A percentile compares a stretch with the other conserved stretches of the same genome.
Conservation (phyloP, 2,113 vertebrate genomes). For the Periophthalmodon schlosseri region DNA sequence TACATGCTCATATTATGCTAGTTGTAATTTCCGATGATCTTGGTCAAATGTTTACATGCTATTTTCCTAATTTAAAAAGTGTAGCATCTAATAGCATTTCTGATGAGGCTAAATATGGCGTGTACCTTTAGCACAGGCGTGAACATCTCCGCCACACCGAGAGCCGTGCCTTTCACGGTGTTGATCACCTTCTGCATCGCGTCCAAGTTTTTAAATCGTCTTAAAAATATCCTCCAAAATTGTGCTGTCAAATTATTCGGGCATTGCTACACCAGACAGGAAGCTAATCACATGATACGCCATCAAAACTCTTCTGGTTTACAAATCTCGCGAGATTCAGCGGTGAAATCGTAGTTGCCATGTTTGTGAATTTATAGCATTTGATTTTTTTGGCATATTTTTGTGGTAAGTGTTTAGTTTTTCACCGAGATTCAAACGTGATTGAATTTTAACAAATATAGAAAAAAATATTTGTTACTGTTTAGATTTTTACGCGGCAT, state of each 20-base stretch:
- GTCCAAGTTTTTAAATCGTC: background rate
- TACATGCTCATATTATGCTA: background rate
- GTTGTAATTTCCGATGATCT: background rate
- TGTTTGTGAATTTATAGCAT: background rate
- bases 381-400: background rate
- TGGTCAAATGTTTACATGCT: background rate
- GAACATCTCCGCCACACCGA: conserved; percentile 95
- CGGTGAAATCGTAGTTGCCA: background rate
- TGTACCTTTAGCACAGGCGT: conserved; percentile 96
- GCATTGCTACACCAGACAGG: conserved; percentile 23
- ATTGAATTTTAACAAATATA: background rate
- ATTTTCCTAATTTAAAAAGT: background rate
- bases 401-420: no score
- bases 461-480: no score
- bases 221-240: background rate
- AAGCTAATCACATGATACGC: conserved; percentile 65
- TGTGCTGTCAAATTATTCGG: conserved; percentile 19
- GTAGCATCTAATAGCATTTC: background rate
- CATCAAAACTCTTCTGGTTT: conserved; percentile 51
- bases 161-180: conserved; percentile 93
- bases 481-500: no score
- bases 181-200: conserved; percentile 97
- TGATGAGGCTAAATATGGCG: conserved; percentile 25
- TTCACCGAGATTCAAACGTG: no score
- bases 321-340: conserved; percentile 49